These are phyloP conservation scores for Pimpla rufipes DNA, from an alignment of 2,888 invertebrate genomes.

Conservation along the genomic window DNA sequence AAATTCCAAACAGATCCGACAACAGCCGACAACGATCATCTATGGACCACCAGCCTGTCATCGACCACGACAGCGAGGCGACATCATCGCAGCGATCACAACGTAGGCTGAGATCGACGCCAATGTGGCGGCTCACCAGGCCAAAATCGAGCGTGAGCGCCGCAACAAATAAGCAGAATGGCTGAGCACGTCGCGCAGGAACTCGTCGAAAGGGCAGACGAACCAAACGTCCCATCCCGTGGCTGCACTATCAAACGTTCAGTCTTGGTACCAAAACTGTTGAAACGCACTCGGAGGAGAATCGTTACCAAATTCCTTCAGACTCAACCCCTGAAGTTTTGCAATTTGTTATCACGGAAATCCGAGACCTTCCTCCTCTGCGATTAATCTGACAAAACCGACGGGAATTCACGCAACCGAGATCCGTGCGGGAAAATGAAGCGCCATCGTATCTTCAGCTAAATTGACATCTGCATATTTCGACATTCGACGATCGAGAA, in stretches of 20 bases:
- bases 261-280: too few species aligned
- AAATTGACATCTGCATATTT: background rate
- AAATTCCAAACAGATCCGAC: too few species aligned
- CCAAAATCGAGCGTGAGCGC: background rate
- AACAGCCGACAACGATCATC: too few species aligned
- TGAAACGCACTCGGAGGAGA: background rate
- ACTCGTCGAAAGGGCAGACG: background rate
- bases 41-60: too few species aligned
- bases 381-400: slow-evolving; percentile 24
- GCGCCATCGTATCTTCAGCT: background rate
- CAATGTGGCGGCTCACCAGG: background rate
- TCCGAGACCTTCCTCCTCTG: slow-evolving; percentile 34
- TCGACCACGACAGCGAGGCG: background rate
- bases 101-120: background rate
- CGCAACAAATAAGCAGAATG: background rate
- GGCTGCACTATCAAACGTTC: too few species aligned
- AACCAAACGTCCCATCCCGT: background rate
- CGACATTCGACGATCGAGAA: background rate
- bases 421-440: too few species aligned
- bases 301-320: background rate
- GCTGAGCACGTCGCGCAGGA: background rate
- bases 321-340: slow-evolving; percentile 2
- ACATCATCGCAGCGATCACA: background rate
- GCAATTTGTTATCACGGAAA: slow-evolving; percentile 11
- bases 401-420: background rate